phyloP scores from a whole-genome alignment of 1,140 invertebrate species.

The Drosophila equinoxialis region DNA sequence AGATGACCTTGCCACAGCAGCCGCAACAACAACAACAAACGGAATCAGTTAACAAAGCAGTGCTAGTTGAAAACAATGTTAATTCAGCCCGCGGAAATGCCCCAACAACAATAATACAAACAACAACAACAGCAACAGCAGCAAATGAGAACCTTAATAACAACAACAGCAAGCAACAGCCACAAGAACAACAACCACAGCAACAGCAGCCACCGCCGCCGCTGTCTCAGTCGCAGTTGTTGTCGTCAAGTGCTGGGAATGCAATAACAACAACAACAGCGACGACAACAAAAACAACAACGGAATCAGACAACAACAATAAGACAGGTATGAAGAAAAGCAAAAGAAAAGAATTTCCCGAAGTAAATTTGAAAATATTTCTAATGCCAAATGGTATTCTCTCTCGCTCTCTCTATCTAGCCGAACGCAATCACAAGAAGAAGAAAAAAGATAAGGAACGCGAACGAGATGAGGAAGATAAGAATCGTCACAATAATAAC shows the following conservation, averaged over 20 bases:
- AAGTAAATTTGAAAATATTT: constrained; percentile 26
- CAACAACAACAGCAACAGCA: constrained; percentile 13
- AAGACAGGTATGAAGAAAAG: constrained; percentile 62
- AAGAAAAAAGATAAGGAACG: constrained; percentile 78
- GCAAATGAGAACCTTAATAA: constrained; percentile 9
- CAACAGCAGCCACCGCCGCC: constrained; percentile 9
- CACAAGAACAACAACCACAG: constrained; percentile 31
- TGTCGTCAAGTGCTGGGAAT: constrained; percentile 11
- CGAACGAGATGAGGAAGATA: constrained; percentile 64
- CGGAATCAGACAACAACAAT: constrained; percentile 45
- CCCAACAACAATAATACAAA: constrained; percentile 38
- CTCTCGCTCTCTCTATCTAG: constrained; percentile 24
- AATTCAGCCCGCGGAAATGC: constrained; percentile 59
- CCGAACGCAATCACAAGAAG: constrained; percentile 72
- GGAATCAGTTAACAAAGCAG: constrained; percentile 36
- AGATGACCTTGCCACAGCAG: constrained; percentile 18
- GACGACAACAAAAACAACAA: constrained; percentile 24
- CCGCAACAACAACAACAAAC: constrained; percentile 30
- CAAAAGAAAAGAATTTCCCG: constrained; percentile 17
- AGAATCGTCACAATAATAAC: constrained; percentile 44
- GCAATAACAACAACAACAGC: constrained; percentile 20
- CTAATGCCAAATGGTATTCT: constrained; percentile 42
- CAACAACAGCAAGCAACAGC: constrained; percentile 5
- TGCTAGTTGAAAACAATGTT: constrained; percentile 34
- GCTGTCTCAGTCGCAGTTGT: background rate